Evolutionary conservation across 53 echinoderm and acorn worm species (phyloP), one percentile per base, ranked within the genome.

Genomic region (Henricia sp.): DNA sequence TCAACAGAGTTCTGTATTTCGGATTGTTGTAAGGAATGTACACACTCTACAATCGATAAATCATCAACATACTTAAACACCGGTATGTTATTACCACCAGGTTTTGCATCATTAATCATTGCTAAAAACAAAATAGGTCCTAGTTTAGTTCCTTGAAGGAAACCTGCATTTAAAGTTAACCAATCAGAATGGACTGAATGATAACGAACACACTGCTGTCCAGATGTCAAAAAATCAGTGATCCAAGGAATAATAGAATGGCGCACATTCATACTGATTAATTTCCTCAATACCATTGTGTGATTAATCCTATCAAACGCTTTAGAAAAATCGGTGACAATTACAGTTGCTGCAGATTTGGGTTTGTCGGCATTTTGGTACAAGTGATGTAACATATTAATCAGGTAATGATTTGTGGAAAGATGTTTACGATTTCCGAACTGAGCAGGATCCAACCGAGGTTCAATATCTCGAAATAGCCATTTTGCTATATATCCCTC

Each of bases 241-340:
- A 70, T 70, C 70, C 48, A 70, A 12, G 9, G 0, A 17, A 70
- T 70, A 11, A 70, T 3, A 13, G 13, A 2, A 27, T 25, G 70
- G 19, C 44, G 70, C n/a, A 70, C 48, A 4, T 70, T 19, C 28
- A 70, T 13, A 67, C 39, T 39, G 23, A 67, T 37, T 21, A 67
- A 36, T 28, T 59, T 29, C 14, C 30, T 59, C 4, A 25, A 28
- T 27, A 32, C 60, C 1, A 78, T 40, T 6, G 50, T 82, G 48
- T 82, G 77, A 39, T 37, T 29, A 13, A 76, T 76, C 25, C 59
- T 36, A 25, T 80, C 80, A 20, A 80, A 80, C 2, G 80, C 38
- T 26, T 80, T 80, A 19, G 62, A 43, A 58, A 52, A 80, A 38
- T 80, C 80, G 9, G 80, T 80, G 17, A 80, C 42, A 8, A 62